These are phyloP conservation scores for Rhinichthys klamathensis DNA, from an alignment of 2,113 vertebrate species.

Conservation along the genomic window DNA sequence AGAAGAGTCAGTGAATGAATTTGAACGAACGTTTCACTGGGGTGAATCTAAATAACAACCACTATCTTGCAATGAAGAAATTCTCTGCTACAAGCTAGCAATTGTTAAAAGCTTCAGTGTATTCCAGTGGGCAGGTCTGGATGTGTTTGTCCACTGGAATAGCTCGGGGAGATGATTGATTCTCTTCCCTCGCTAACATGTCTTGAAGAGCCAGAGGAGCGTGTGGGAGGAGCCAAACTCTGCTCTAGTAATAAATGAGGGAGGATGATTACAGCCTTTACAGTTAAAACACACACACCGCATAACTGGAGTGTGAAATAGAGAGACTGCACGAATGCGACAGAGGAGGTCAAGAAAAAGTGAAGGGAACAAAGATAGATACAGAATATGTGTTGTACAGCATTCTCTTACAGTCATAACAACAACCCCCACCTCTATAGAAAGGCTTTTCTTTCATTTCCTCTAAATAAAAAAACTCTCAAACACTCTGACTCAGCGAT, in stretches of 20 bases:
- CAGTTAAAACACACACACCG: constrained; percentile 16
- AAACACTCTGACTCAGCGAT: constrained; percentile 9
- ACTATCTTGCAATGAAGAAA: neutral
- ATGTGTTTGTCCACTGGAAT: neutral
- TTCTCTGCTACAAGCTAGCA: neutral
- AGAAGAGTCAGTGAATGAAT: neutral
- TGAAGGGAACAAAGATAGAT: constrained; percentile 12
- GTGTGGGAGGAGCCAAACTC: constrained; percentile 12
- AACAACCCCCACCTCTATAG: neutral
- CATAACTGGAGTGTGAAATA: neutral
- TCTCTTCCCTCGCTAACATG: neutral
- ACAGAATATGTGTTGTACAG: neutral
- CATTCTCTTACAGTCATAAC: constrained; percentile 25
- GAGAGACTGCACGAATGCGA: neutral
- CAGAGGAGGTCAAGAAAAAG: neutral
- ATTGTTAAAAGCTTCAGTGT: neutral
- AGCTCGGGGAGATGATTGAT: constrained; percentile 11
- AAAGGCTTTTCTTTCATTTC: constrained; percentile 3
- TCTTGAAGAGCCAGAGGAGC: constrained; percentile 8
- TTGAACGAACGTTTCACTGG: neutral
- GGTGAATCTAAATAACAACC: neutral
- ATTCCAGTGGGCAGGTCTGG: constrained; percentile 4
- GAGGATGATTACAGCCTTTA: constrained; percentile 5
- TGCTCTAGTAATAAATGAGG: constrained; percentile 31
- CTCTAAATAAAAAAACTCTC: neutral